These are phyloP conservation scores for Chelonus formosanus DNA, from an alignment of 2,888 invertebrate species.

Conservation along the genomic window DNA sequence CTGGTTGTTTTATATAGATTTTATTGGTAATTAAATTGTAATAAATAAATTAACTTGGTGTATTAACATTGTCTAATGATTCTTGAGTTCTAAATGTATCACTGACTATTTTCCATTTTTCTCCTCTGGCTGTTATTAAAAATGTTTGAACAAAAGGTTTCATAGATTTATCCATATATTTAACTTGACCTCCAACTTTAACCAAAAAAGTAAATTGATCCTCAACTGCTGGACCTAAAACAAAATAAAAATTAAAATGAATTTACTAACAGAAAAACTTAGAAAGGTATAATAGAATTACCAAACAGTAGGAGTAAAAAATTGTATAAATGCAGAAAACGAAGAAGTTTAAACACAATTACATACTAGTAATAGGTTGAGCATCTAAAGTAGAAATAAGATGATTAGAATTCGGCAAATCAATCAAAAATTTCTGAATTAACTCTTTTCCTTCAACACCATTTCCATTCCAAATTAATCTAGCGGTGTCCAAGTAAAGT, in stretches of 20 bases:
- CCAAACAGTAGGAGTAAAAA: neutral
- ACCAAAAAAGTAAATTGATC: slow-evolving; percentile 84
- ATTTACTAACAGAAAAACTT: too few relatives aligned
- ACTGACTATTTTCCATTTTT: slow-evolving; percentile 93
- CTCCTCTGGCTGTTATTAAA: slow-evolving; percentile 84
- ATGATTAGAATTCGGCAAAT: slow-evolving; percentile 84
- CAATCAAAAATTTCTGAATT: slow-evolving; percentile 86
- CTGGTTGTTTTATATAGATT: too few relatives aligned
- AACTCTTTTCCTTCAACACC: slow-evolving; percentile 80
- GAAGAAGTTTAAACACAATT: too few relatives aligned
- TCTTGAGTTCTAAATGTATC: slow-evolving; percentile 87
- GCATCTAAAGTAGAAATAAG: slow-evolving; percentile 82
- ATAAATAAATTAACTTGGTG: neutral
- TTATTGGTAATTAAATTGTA: too few relatives aligned
- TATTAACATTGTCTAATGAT: slow-evolving; percentile 42
- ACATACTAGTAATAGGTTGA: slow-evolving; percentile 78
- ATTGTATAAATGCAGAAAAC: neutral
- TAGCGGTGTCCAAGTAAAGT: slow-evolving; percentile 83
- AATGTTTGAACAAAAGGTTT: slow-evolving; percentile 87
- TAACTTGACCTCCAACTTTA: slow-evolving; percentile 83
- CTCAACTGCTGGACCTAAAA: slow-evolving; percentile 76
- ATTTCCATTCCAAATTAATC: slow-evolving; percentile 95
- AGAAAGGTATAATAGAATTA: too few relatives aligned
- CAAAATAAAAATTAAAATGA: neutral
- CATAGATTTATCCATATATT: slow-evolving; percentile 71